Percentiles rank a stretch among this genome's conserved stretches.
Conservation (phyloP, 2,113 vertebrate species). For the Menidia beryllina region DNA sequence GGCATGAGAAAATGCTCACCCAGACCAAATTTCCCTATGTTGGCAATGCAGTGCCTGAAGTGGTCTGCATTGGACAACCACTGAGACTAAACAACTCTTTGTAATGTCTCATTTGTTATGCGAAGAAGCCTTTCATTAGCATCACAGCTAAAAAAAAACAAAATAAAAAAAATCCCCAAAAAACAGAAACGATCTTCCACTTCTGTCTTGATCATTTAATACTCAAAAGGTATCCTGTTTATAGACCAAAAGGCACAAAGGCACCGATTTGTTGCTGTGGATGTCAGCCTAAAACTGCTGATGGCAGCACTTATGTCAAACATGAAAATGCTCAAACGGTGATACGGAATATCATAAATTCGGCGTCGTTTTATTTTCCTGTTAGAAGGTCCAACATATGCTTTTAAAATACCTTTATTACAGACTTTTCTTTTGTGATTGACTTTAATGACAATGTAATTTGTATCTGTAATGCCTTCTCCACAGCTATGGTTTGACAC, state of each 20-base stretch:
- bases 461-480: background rate
- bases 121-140: constrained; percentile 66
- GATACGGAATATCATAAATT: background rate
- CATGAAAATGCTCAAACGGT: background rate
- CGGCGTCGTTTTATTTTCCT: background rate
- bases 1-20: constrained; percentile 61
- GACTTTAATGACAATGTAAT: background rate
- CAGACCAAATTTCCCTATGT: constrained; percentile 52
- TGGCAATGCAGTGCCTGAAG: constrained; percentile 64
- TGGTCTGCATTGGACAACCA: constrained; percentile 63
- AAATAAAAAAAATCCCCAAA: no score
- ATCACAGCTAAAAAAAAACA: constrained; percentile 42
- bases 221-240: constrained; percentile 6
- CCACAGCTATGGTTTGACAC: background rate
- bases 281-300: background rate
- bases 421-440: background rate
- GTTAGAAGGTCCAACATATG: background rate
- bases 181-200: constrained; percentile 27
- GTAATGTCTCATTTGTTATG: constrained; percentile 66
- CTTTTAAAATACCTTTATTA: background rate
- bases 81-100: constrained; percentile 80
- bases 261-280: background rate
- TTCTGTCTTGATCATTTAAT: constrained; percentile 26
- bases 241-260: constrained; percentile 9
- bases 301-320: background rate